Base-by-base conservation (phyloP, 2,888 invertebrate species). In the Morpho deidamia region DNA sequence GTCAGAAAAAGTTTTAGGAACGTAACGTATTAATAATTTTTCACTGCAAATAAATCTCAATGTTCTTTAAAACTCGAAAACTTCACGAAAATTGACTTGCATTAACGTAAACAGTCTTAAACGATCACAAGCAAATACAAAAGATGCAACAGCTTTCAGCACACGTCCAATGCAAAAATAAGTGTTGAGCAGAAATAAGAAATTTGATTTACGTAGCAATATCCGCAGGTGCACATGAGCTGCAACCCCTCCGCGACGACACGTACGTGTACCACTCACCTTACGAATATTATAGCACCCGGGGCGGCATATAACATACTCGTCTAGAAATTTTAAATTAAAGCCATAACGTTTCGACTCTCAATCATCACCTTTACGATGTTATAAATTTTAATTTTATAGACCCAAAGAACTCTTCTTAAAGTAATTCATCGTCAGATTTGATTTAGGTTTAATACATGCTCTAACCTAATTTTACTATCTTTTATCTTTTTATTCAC, bases 151-250 rank as follows among this genome's bases (percentile, higher is more conserved):
- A 44, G 47, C 52, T 51, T 56, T 60, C 43, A 48, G 60, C 65
- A 63, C 62, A 65, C 60, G 62, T 57, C 56, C 61, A 61, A 61
- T 59, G 64, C 62, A 69, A 68, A 69, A 71, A 76, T 78, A 78
- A 78, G 73, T 72, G 78, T 74, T 73, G 73, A 71, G 70, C 74
- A 69, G 72, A 76, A 81, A 82, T 82, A 82, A 81, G 80, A 81
- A 83, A 83, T 82, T 69, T 79, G 81, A 83, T 85, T 84, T 83
- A 83, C 79, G 78, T 69, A 73, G 81, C 78, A 83, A 84, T 83
- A 82, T 81, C 76, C 79, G 78, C 82, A 81, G 81, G 83, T 84
- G 83, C 82, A 83, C 71, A 67, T 66, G 74, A 77, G 75, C 64
- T 79, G 74, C 74, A 70, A 11, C 56, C 50, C 58, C 53, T 56